Conservation (phyloP, 2,113 vertebrate species). For the Scomber scombrus region DNA sequence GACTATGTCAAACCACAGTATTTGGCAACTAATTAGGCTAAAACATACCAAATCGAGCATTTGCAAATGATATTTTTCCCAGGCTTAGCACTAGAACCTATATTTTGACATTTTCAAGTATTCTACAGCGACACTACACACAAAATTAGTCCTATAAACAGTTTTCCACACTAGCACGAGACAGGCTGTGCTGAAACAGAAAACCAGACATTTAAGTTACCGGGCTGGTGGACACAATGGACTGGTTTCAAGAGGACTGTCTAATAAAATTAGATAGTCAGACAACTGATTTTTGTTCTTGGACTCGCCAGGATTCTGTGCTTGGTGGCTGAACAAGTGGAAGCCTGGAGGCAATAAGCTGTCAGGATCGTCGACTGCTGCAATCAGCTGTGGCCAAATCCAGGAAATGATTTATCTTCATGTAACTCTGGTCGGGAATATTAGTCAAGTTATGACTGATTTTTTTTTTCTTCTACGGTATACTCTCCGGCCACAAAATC, state of each 20-base stretch:
- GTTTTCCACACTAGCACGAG: conserved; percentile 46
- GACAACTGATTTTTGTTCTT: conserved; percentile 65
- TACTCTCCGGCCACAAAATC: conserved; percentile 63
- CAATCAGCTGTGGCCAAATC: conserved; percentile 77
- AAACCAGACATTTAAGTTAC: conserved; percentile 62
- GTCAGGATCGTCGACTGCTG: conserved; percentile 77
- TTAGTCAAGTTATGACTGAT: conserved; percentile 65
- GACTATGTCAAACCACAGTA: conserved; percentile 37
- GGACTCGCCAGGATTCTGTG: conserved; percentile 67
- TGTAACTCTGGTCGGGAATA: conserved; percentile 57
- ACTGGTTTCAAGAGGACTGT: conserved; percentile 70
- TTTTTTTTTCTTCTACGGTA: conserved; percentile 41
- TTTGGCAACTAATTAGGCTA: conserved; percentile 46
- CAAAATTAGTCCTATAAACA: conserved; percentile 37
- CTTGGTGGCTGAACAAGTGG: conserved; percentile 69
- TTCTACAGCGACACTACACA: conserved; percentile 14
- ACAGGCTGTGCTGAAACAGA: conserved; percentile 52
- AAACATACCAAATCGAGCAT: conserved; percentile 56
- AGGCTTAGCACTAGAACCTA: conserved; percentile 21
- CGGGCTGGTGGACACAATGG: conserved; percentile 45
- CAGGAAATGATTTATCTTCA: conserved; percentile 75
- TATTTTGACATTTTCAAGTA: conserved; percentile 44
- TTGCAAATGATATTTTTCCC: conserved; percentile 45
- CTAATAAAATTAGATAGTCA: conserved; percentile 67
- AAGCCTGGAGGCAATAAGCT: conserved; percentile 78